Percentiles rank a stretch among this genome's conserved stretches.
Conservation (phyloP, 2,797 vertebrate species). For the Nannoperca obscura region DNA sequence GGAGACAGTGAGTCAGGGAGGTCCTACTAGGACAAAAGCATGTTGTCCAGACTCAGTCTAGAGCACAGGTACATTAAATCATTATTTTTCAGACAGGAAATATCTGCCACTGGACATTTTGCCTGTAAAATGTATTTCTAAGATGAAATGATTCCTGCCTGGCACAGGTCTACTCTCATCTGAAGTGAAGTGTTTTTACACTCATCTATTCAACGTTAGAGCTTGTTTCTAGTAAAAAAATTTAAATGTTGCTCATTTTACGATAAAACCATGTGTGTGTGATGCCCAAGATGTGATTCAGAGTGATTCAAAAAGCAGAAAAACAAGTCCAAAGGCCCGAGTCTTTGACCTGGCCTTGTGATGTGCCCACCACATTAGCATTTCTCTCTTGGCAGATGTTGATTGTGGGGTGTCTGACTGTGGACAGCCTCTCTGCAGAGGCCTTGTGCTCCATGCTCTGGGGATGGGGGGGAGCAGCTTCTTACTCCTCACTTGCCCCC, state of each 20-base stretch:
- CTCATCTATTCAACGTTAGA: conserved; percentile 54
- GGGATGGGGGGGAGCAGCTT: conserved; percentile 26
- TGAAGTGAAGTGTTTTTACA: conserved; percentile 52
- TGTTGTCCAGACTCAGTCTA: conserved; percentile 79
- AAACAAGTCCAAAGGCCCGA: conserved; percentile 67
- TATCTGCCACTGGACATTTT: conserved; percentile 79
- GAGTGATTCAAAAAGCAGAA: conserved; percentile 64
- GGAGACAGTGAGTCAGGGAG: conserved; percentile 80
- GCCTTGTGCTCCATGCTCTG: conserved; percentile 60
- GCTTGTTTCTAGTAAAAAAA: conserved; percentile 49
- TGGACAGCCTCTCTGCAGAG: conserved; percentile 65
- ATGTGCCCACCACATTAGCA: conserved; percentile 73
- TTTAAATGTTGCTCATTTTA: conserved; percentile 46
- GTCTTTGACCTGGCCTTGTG: conserved; percentile 68
- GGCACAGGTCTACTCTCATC: conserved; percentile 62
- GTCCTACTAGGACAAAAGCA: conserved; percentile 80
- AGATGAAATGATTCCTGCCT: conserved; percentile 80
- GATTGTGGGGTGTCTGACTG: conserved; percentile 59
- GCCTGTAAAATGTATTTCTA: conserved; percentile 81
- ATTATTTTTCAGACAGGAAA: conserved; percentile 84
- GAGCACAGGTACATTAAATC: conserved; percentile 79
- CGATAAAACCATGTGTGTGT: conserved; percentile 61
- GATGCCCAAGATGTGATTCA: conserved; percentile 62
- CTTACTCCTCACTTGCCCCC: conserved; percentile 40
- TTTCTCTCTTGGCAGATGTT: conserved; percentile 75